phyloP scores from a whole-genome alignment of 2,113 vertebrate species.

The Elanus axillaris region DNA sequence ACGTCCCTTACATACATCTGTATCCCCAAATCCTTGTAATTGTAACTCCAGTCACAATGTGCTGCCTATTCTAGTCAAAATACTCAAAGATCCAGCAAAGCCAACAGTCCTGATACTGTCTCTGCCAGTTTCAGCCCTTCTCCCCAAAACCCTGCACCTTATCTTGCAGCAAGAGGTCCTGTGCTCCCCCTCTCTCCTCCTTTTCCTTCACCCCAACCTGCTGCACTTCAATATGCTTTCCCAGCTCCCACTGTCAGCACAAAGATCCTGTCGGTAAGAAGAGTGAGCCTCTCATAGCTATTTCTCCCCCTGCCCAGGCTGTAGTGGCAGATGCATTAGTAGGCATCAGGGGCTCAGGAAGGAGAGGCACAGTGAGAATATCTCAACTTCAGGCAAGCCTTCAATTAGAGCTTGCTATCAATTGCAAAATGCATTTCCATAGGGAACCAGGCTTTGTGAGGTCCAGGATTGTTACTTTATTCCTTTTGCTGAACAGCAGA shows the following conservation, averaged over 20 bases:
- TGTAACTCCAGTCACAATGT: not conserved
- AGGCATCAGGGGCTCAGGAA: not conserved
- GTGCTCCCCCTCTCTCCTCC: not conserved
- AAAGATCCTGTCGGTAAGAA: not conserved
- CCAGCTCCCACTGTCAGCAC: not conserved
- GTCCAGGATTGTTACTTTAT: not conserved
- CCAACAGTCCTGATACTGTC: not conserved
- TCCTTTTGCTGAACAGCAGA: not conserved
- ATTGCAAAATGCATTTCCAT: not conserved
- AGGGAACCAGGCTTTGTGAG: not conserved
- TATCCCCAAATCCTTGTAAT: not conserved
- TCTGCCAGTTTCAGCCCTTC: not conserved
- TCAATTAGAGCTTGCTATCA: not conserved
- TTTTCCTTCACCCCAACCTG: not conserved
- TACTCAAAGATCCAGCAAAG: not conserved
- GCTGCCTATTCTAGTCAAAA: not conserved
- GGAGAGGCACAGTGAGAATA: not conserved
- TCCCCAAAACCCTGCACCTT: not conserved
- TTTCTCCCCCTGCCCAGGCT: not conserved
- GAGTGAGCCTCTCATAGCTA: not conserved
- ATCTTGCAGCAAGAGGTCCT: not conserved
- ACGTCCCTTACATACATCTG: fast-evolving
- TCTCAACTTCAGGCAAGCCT: not conserved
- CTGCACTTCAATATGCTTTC: not conserved
- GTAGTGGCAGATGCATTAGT: not conserved